A percentile compares a stretch with the other conserved stretches of the same genome.
phyloP scores from a whole-genome alignment of 2,113 vertebrate genomes.

The Pristiophorus japonicus region DNA sequence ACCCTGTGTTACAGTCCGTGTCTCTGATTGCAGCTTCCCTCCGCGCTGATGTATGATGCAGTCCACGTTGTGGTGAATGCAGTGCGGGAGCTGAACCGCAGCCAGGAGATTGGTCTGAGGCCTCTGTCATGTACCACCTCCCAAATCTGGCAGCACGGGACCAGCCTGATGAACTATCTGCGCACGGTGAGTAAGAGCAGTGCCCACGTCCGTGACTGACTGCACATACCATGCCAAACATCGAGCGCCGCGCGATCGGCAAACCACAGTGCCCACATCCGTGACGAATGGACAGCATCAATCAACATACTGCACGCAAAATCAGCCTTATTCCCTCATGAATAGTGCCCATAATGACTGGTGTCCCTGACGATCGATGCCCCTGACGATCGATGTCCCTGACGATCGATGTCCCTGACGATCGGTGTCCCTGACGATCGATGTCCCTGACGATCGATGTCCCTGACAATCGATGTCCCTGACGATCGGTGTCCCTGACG shows the following conservation, averaged over 20 bases:
- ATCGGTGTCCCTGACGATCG: no score
- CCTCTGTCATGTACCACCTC: constrained; percentile 74
- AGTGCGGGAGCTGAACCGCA: constrained; percentile 77
- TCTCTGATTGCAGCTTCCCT: constrained; percentile 61
- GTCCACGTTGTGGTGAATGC: constrained; percentile 81
- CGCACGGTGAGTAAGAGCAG: constrained; percentile 65
- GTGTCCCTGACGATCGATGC: no score
- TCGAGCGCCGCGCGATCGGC: background rate
- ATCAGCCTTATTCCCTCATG: no score
- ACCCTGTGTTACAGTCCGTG: background rate
- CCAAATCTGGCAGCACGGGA: constrained; percentile 83
- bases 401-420: no score
- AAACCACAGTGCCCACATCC: no score
- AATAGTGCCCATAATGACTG: no score
- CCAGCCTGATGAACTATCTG: constrained; percentile 88
- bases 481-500: no score
- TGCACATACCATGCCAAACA: no score
- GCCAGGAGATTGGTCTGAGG: constrained; percentile 81
- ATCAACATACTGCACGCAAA: no score
- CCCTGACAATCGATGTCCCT: no score
- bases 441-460: no score
- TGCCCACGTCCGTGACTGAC: background rate
- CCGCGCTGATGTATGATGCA: constrained; percentile 78
- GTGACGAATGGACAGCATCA: background rate
- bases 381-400: no score